Percentiles rank a stretch among this genome's conserved stretches.
Evolutionary conservation across 1,140 invertebrate species (phyloP).

Genomic region (Linepithema humile): DNA sequence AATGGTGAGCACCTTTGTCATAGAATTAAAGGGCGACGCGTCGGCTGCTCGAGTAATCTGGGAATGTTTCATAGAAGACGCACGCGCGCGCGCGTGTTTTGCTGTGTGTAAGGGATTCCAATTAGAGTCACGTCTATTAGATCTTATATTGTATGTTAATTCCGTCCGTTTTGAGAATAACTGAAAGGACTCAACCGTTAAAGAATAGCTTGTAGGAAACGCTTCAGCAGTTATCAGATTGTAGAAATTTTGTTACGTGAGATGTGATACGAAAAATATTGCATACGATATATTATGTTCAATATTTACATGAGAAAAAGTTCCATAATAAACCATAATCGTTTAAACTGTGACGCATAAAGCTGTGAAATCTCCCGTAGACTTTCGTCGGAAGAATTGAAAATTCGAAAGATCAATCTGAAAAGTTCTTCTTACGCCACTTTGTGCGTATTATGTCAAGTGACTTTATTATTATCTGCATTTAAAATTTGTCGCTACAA

Average conservation of each 20-base stretch:
- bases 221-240: neutral
- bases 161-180: neutral
- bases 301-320: neutral
- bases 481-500: neutral
- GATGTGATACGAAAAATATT: neutral
- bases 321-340: neutral
- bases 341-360: neutral
- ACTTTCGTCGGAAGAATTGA: neutral
- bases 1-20: conserved; percentile 43
- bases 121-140: neutral
- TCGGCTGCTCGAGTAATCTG: neutral
- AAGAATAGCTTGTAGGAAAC: neutral
- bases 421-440: neutral
- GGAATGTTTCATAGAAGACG: conserved; percentile 26
- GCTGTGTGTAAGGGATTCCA: neutral
- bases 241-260: neutral
- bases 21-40: conserved; percentile 47
- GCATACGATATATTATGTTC: neutral
- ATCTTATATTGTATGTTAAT: neutral
- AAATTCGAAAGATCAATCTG: neutral
- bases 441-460: neutral
- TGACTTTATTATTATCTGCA: conserved; percentile 14
- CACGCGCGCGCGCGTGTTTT: no score
- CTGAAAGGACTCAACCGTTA: neutral
- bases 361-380: no score